These are phyloP conservation scores for Vidua chalybeata DNA, from an alignment of 2,113 vertebrate genomes.

Conservation along the genomic window DNA sequence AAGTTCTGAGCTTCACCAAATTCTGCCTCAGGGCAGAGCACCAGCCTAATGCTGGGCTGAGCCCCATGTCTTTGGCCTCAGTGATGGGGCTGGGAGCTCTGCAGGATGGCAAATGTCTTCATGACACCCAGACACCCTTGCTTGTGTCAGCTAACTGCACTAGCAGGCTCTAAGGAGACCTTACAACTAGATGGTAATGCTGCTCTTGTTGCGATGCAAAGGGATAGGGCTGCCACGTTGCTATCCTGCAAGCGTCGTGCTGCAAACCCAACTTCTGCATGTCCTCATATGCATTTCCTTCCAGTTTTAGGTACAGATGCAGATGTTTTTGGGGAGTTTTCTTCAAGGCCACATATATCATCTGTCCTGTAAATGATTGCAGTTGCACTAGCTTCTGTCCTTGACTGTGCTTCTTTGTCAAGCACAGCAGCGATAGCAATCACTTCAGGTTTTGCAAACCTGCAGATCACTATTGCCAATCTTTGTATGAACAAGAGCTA, in stretches of 20 bases:
- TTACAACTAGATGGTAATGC: fast-evolving
- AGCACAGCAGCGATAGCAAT: neutral
- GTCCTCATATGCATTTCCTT: neutral
- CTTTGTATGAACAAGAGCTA: conserved; percentile 32
- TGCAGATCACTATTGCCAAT: conserved; percentile 27
- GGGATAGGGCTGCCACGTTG: fast-evolving
- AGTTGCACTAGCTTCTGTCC: conserved; percentile 37
- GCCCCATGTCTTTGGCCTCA: fast-evolving
- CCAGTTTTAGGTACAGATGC: neutral
- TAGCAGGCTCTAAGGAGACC: neutral
- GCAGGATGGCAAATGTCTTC: neutral
- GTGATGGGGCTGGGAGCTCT: neutral
- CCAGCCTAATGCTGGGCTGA: neutral
- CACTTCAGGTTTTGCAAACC: conserved; percentile 14
- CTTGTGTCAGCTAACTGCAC: neutral
- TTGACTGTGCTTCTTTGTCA: conserved; percentile 52
- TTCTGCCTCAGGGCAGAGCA: neutral
- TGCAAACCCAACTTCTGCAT: neutral
- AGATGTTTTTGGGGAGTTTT: neutral
- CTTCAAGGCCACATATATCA: conserved; percentile 6
- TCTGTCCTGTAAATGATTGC: neutral
- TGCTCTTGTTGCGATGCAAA: neutral
- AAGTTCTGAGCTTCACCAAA: neutral
- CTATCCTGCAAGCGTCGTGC: fast-evolving
- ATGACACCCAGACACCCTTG: neutral